phyloP scores from a whole-genome alignment of 1,140 invertebrate species.

The Diuraphis noxia region DNA sequence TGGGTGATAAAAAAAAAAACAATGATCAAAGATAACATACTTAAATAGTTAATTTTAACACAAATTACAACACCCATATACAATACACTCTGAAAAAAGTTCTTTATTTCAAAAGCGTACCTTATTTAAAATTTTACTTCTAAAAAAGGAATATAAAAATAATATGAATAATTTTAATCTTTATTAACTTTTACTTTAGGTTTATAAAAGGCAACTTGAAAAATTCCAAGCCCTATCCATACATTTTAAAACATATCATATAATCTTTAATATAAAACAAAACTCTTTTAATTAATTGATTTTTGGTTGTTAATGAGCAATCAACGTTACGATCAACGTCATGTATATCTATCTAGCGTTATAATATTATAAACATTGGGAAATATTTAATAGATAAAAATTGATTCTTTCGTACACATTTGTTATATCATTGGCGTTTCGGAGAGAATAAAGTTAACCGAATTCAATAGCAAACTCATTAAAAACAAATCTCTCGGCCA shows the following conservation, averaged over 20 bases:
- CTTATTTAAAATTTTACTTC: not conserved
- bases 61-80: not conserved
- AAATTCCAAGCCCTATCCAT: not conserved
- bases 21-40: not conserved
- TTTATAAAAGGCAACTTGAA: not conserved
- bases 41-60: not conserved
- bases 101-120: not conserved
- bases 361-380: not conserved
- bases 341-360: not conserved
- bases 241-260: not conserved
- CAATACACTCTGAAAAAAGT: not conserved
- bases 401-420: not conserved
- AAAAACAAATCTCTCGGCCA: constrained; percentile 8
- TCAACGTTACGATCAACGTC: not conserved
- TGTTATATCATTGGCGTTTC: not conserved
- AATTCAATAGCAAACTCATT: not conserved
- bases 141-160: too few relatives aligned
- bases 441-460: not conserved
- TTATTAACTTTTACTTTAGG: not conserved
- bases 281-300: not conserved
- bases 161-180: not conserved
- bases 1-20: not conserved
- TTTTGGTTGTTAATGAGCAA: not conserved
- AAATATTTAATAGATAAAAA: not conserved
- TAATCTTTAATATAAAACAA: not conserved